Evolutionary conservation across 2,888 invertebrate genomes (phyloP).

Genomic region (Yponomeuta malinellus): DNA sequence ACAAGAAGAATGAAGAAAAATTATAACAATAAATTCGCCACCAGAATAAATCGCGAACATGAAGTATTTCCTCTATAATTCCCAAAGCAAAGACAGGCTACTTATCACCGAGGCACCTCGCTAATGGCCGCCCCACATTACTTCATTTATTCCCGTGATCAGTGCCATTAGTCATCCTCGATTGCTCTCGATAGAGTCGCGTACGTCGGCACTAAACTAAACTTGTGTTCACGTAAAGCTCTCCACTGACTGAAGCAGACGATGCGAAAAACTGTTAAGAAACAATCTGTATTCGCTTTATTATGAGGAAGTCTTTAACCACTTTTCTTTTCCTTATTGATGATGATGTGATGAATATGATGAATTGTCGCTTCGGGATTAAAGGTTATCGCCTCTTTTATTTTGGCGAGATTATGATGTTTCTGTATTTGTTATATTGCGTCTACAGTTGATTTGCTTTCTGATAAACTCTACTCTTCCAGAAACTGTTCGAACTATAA

Average conservation of each 20-base stretch:
- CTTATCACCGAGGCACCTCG: constrained; percentile 11
- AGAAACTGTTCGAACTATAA: too few species aligned
- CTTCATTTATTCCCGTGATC: constrained; percentile 46
- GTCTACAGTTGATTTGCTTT: too few species aligned
- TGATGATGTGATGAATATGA: constrained; percentile 33
- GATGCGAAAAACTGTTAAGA: too few species aligned
- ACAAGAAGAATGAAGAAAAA: too few species aligned
- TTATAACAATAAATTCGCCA: too few species aligned
- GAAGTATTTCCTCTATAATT: constrained; percentile 2
- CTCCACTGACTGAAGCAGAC: neutral
- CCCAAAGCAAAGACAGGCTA: constrained; percentile 12
- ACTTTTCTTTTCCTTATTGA: constrained; percentile 54
- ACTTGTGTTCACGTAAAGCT: constrained; percentile 37
- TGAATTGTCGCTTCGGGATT: constrained; percentile 35
- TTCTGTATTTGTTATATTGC: neutral
- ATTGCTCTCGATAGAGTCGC: constrained; percentile 26
- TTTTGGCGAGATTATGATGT: constrained; percentile 2
- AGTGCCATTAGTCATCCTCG: constrained; percentile 45
- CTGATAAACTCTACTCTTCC: too few species aligned
- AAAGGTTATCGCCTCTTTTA: constrained; percentile 3
- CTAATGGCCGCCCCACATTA: constrained; percentile 5
- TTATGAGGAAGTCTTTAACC: constrained; percentile 24
- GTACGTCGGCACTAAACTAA: constrained; percentile 53
- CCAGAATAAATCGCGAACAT: neutral
- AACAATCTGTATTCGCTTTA: too few species aligned